Percentiles rank a stretch among this genome's conserved stretches.
Evolutionary conservation across 2,888 invertebrate species (phyloP).

Genomic region (Mycalesis mineus): DNA sequence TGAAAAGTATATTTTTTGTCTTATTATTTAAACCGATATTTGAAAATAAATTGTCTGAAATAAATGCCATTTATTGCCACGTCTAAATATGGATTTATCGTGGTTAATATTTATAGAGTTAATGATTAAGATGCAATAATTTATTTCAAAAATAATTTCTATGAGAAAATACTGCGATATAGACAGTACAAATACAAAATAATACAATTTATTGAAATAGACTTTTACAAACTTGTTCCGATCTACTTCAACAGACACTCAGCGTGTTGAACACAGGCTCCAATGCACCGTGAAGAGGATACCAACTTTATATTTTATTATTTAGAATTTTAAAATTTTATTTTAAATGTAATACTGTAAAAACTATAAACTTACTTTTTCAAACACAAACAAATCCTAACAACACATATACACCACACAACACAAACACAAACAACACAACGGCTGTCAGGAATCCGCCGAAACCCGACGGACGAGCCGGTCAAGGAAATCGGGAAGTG

Average conservation of each 20-base stretch:
- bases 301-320: not conserved
- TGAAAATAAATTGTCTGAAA: too few relatives aligned
- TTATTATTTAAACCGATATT: too few relatives aligned
- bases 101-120: too few relatives aligned
- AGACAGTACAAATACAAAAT: not conserved
- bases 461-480: slow-evolving; percentile 62
- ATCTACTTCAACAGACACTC: not conserved
- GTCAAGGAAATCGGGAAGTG: slow-evolving; percentile 30
- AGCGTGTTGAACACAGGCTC: slow-evolving; percentile 1
- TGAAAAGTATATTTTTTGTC: too few relatives aligned
- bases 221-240: not conserved
- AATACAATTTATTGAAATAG: not conserved
- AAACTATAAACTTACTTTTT: not conserved
- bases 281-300: not conserved
- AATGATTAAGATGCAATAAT: too few relatives aligned
- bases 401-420: slow-evolving; percentile 42
- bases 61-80: too few relatives aligned
- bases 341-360: not conserved
- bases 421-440: slow-evolving; percentile 37
- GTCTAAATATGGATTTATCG: too few relatives aligned
- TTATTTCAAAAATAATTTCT: too few relatives aligned
- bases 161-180: not conserved
- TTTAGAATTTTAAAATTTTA: not conserved
- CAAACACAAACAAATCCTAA: slow-evolving; percentile 1
- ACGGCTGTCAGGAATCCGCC: slow-evolving; percentile 46